Evolutionary conservation across 2,797 vertebrate species (phyloP), one percentile per base, ranked within the genome.

Genomic region (Macropus fuliginosus): DNA sequence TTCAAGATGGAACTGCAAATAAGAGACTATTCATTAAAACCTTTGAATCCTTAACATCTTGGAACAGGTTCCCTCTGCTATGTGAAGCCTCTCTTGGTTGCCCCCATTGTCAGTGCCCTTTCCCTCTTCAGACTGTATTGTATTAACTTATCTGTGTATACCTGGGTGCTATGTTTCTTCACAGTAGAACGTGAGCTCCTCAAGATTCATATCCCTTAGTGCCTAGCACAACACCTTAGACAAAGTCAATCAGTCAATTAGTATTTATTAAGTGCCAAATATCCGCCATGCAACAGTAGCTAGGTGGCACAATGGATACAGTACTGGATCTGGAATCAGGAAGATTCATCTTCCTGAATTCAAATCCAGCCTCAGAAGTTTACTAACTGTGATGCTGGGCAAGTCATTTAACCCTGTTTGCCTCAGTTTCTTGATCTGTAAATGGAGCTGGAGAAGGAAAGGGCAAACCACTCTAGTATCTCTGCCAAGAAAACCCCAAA

Each of bases 311-410:
- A 40, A 4, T 27, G 1, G 66, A 50, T 91, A 50, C 54, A 3
- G 3, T 13, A 40, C 50, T 1, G 2, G 56, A 18, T 54, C 54
- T 50, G 56, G 3, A 56, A 18, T 66, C 34, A 50, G 0, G 0
- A 56, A 46, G 34, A 62, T 55, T 57, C 12, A 16, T 90, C 89
- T 55, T 56, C 2, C 31, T 1, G 46, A 0, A 0, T 56, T 94
- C 5, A 40, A 57, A 54, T 92, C 46, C 62, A 4, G 13, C 62
- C 28, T 59, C 59, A 21, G 21, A 21, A 91, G 27, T 57, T 93
- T 24, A 29, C 50, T 16, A 31, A 28, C 56, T 0, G 1, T 91
- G 92, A 52, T 52, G 52, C 52, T 52, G 28, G 56, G 56, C 56
- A 57, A 57, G 28, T 57, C 28, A 57, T 28, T 57, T 57, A 29